Conservation (phyloP, 2,113 vertebrate species). For the Polypterus senegalus region DNA sequence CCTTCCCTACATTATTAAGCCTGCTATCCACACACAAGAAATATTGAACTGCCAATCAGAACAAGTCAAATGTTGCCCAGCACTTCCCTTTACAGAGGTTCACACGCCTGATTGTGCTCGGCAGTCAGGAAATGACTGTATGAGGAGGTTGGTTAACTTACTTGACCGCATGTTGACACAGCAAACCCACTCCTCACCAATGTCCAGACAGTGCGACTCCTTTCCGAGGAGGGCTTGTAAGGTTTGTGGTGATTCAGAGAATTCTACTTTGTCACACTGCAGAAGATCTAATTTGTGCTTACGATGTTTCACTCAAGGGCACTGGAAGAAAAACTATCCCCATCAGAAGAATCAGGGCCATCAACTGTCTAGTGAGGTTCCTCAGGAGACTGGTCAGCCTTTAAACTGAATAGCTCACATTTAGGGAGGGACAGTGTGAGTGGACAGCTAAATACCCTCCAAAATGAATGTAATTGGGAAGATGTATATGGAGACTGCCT, state of each 20-base stretch:
- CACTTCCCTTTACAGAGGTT: background rate
- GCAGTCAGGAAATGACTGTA: background rate
- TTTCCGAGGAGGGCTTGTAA: background rate
- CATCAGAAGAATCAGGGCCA: too few species aligned
- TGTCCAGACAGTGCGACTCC: background rate
- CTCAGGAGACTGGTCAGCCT: background rate
- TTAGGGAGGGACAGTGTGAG: background rate
- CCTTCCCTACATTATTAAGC: too few species aligned
- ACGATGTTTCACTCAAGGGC: conserved; percentile 16
- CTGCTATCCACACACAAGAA: background rate
- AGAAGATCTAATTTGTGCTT: background rate
- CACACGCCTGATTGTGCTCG: background rate
- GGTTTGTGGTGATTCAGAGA: background rate
- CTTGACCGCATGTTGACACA: background rate
- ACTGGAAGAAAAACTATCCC: conserved; percentile 22
- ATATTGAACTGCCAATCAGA: background rate
- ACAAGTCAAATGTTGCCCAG: background rate
- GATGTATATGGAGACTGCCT: background rate
- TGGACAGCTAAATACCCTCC: background rate
- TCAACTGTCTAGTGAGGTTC: background rate
- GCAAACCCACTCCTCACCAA: background rate
- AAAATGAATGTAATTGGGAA: background rate
- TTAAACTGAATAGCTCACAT: conserved; percentile 1
- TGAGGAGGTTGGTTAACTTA: background rate
- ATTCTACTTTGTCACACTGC: background rate